Conservation (phyloP, 2,888 invertebrate genomes). For the Tenthredo mesomela region DNA sequence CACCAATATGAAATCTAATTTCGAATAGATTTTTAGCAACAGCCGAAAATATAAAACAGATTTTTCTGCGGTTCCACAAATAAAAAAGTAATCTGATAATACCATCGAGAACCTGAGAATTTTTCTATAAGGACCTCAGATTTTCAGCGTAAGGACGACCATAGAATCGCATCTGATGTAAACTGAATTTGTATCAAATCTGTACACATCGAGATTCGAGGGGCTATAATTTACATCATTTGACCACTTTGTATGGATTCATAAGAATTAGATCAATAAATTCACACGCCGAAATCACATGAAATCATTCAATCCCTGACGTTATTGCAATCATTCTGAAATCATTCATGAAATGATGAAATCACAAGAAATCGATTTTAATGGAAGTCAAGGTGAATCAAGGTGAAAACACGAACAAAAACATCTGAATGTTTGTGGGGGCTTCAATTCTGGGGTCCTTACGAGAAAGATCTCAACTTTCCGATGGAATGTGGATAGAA, state of each 20-base stretch:
- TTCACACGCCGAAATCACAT: too few relatives aligned
- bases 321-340: too few relatives aligned
- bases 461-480: too few relatives aligned
- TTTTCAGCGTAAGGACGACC: neutral
- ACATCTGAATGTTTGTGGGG: too few relatives aligned
- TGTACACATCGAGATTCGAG: neutral
- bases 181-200: neutral
- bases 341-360: too few relatives aligned
- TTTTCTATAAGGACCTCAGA: neutral
- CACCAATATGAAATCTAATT: neutral
- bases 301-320: too few relatives aligned
- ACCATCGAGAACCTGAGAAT: neutral
- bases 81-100: neutral
- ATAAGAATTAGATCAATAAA: too few relatives aligned
- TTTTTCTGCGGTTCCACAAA: neutral
- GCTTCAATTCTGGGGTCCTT: too few relatives aligned
- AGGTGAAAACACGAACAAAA: too few relatives aligned
- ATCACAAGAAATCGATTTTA: too few relatives aligned
- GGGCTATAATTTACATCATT: neutral
- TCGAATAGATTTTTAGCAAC: neutral
- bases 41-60: neutral
- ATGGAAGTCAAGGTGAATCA: too few relatives aligned
- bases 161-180: neutral
- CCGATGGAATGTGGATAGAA: too few relatives aligned
- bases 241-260: neutral